phyloP scores from a whole-genome alignment of 2,113 vertebrate genomes.

The Gadus macrocephalus region DNA sequence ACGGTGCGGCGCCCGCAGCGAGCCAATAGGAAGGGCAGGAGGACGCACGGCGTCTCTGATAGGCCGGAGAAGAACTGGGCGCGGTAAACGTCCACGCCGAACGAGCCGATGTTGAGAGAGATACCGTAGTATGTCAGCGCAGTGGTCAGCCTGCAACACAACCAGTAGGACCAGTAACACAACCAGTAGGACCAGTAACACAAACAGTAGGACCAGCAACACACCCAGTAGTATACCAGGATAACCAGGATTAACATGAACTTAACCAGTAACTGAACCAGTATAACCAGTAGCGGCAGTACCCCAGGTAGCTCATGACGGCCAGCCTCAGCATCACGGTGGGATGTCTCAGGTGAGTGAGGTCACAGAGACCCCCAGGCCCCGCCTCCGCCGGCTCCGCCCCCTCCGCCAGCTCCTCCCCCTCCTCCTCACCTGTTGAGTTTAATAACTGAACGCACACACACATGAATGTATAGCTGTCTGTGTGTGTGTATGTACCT shows the following conservation, averaged over 20 bases:
- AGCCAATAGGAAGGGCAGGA: conserved; percentile 59
- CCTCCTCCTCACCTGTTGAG: conserved; percentile 39
- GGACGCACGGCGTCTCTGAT: conserved; percentile 63
- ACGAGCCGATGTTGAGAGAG: conserved; percentile 70
- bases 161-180: background rate
- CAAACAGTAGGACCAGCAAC: conserved; percentile 32
- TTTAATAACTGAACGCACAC: conserved; percentile 57
- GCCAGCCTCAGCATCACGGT: conserved; percentile 57
- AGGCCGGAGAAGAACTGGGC: conserved; percentile 76
- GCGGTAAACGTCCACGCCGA: conserved; percentile 63
- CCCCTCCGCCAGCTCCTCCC: conserved; percentile 3
- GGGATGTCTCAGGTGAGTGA: conserved; percentile 51
- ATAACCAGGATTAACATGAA: too few relatives aligned
- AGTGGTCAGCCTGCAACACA: conserved; percentile 31
- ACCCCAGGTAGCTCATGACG: conserved; percentile 71
- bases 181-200: background rate
- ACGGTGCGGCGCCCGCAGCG: conserved; percentile 57
- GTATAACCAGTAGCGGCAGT: background rate
- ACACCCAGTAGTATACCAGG: too few relatives aligned
- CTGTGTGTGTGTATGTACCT: background rate
- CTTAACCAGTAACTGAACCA: too few relatives aligned
- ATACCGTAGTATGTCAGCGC: conserved; percentile 71
- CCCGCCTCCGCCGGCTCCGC: background rate
- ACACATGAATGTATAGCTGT: conserved; percentile 5
- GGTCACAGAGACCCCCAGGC: conserved; percentile 24